Conservation (phyloP, 2,797 vertebrate species). For the Craterocephalus amniculus region DNA sequence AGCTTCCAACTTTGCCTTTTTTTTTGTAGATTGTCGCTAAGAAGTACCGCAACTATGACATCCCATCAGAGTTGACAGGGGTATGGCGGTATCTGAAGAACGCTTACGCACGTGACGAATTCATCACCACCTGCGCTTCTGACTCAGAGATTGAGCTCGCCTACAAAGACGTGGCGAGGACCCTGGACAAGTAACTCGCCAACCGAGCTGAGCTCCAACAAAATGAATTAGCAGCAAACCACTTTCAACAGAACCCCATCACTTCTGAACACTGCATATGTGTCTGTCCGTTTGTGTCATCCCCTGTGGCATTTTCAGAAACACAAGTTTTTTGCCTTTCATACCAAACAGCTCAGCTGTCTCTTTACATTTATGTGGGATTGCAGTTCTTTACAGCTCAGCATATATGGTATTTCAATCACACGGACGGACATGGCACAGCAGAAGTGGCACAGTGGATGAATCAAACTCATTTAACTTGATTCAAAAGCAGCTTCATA, state of each 20-base stretch:
- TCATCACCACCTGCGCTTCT: constrained; percentile 95
- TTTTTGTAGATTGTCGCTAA: constrained; percentile 90
- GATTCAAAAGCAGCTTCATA: constrained; percentile 32
- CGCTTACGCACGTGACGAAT: constrained; percentile 90
- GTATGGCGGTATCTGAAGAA: constrained; percentile 94
- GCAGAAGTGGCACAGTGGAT: constrained; percentile 39
- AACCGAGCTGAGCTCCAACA: background rate
- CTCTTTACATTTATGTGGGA: constrained; percentile 38
- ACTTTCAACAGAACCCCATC: background rate
- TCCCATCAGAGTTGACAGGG: constrained; percentile 89
- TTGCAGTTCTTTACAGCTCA: constrained; percentile 15
- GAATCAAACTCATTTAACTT: constrained; percentile 43
- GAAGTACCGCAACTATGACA: constrained; percentile 95
- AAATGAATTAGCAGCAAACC: constrained; percentile 27
- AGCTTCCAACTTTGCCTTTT: background rate
- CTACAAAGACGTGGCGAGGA: constrained; percentile 92
- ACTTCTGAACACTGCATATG: constrained; percentile 1
- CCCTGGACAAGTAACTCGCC: constrained; percentile 85
- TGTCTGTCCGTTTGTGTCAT: constrained; percentile 20
- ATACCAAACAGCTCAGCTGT: constrained; percentile 37
- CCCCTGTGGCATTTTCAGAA: constrained; percentile 24
- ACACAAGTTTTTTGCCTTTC: constrained; percentile 19
- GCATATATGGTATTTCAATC: constrained; percentile 37
- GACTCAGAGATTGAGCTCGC: constrained; percentile 93
- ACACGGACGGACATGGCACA: constrained; percentile 31